Percentiles rank a stretch among this genome's conserved stretches.
Evolutionary conservation across 2,888 invertebrate genomes (phyloP).

Genomic region (Callosobruchus maculatus): DNA sequence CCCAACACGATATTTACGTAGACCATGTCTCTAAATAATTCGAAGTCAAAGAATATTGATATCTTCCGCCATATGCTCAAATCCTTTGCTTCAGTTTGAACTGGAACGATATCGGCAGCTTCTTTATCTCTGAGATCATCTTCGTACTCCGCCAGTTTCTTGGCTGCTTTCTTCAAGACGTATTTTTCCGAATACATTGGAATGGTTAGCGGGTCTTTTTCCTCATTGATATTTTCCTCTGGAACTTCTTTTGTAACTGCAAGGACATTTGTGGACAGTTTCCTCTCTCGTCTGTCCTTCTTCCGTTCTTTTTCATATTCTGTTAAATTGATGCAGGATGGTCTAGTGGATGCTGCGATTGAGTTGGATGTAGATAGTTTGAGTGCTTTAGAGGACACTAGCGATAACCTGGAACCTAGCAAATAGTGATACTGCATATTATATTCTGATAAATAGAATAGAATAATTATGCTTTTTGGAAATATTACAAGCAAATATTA

Average conservation of each 20-base stretch:
- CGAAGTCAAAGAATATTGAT: slow-evolving; percentile 65
- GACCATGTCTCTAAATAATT: slow-evolving; percentile 63
- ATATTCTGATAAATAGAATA: too few relatives aligned
- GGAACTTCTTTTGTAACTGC: slow-evolving; percentile 30
- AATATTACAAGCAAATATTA: too few relatives aligned
- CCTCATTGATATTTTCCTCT: slow-evolving; percentile 18
- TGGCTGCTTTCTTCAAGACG: slow-evolving; percentile 55
- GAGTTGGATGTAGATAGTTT: slow-evolving; percentile 31
- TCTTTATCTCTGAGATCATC: slow-evolving; percentile 14
- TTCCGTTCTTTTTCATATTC: slow-evolving; percentile 24
- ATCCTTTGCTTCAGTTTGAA: slow-evolving; percentile 25
- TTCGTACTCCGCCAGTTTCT: slow-evolving; percentile 51
- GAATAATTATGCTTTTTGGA: too few relatives aligned
- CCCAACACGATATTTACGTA: slow-evolving; percentile 70
- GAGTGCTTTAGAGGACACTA: slow-evolving; percentile 47
- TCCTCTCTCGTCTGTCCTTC: slow-evolving; percentile 26
- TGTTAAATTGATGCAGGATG: slow-evolving; percentile 34
- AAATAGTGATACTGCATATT: neutral
- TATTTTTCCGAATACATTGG: slow-evolving; percentile 50
- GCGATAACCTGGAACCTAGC: slow-evolving; percentile 36
- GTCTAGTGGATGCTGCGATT: slow-evolving; percentile 47
- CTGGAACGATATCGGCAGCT: slow-evolving; percentile 10
- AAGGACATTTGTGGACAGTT: slow-evolving; percentile 26
- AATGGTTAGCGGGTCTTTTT: slow-evolving; percentile 4
- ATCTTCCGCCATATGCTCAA: slow-evolving; percentile 56